These are phyloP conservation scores for Xanthorhoe spadicearia DNA, from an alignment of 2,888 invertebrate genomes.

Conservation along the genomic window DNA sequence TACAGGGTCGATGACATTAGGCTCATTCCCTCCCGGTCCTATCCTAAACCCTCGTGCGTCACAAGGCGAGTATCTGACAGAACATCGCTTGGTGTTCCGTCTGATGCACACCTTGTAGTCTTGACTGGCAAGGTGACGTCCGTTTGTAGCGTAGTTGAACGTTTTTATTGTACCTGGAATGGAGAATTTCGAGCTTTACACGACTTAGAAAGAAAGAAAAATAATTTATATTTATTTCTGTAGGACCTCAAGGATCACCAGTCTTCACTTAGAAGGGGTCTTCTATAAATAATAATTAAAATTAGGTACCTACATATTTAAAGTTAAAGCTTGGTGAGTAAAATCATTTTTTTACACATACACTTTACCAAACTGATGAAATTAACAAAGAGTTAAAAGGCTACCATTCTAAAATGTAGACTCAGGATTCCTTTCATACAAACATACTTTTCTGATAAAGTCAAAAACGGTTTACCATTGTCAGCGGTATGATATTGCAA, in stretches of 20 bases:
- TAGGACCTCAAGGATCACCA: too few species aligned
- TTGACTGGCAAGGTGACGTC: conserved; percentile 91
- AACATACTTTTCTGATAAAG: background rate
- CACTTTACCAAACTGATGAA: too few species aligned
- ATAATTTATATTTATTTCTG: too few species aligned
- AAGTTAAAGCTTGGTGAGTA: too few species aligned
- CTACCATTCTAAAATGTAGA: too few species aligned
- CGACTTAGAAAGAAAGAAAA: background rate
- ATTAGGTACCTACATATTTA: too few species aligned
- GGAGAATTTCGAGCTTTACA: background rate
- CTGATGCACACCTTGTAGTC: conserved; percentile 91
- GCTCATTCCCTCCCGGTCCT: conserved; percentile 71
- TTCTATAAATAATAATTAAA: too few species aligned
- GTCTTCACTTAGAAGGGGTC: too few species aligned
- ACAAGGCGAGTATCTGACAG: conserved; percentile 91
- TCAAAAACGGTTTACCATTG: conserved; percentile 76
- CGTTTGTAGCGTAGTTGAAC: conserved; percentile 93
- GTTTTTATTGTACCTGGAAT: conserved; percentile 87
- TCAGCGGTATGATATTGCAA: conserved; percentile 88
- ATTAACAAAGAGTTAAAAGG: too few species aligned
- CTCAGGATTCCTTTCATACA: too few species aligned
- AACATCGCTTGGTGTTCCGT: conserved; percentile 88
- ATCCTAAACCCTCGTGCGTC: conserved; percentile 91
- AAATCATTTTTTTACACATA: too few species aligned
- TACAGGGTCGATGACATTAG: conserved; percentile 50